These are phyloP conservation scores for Syndactyla subalaris DNA, from an alignment of 2,797 vertebrate genomes.

Conservation along the genomic window DNA sequence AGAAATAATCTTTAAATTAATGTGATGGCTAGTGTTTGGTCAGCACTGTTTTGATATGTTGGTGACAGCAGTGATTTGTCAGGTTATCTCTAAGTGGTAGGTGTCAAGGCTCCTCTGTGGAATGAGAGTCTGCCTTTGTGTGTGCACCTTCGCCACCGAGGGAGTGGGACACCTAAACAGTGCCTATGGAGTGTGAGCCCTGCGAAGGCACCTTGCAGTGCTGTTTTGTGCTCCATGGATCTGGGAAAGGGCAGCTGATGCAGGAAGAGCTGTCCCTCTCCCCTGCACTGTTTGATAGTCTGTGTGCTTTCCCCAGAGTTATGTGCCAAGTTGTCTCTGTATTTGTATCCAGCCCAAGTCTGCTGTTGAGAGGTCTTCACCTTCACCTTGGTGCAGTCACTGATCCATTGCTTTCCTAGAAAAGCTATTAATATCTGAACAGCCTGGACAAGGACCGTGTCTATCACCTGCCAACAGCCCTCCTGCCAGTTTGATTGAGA, in stretches of 20 bases:
- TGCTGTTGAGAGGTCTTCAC: not conserved
- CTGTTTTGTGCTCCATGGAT: not conserved
- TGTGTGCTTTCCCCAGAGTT: not conserved
- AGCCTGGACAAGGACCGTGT: not conserved
- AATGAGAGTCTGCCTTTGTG: not conserved
- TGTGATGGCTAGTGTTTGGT: not conserved
- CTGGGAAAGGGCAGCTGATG: not conserved
- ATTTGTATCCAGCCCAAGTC: not conserved
- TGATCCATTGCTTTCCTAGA: not conserved
- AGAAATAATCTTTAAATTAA: not conserved
- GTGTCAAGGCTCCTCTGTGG: not conserved
- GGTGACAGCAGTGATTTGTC: not conserved
- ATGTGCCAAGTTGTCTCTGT: not conserved
- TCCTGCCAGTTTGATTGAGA: not conserved
- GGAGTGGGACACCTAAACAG: not conserved
- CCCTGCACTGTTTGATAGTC: not conserved
- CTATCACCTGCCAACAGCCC: not conserved
- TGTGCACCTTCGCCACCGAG: rapidly evolving
- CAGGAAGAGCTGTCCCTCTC: not conserved
- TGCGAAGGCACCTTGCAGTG: not conserved
- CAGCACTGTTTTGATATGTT: not conserved
- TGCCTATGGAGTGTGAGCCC: rapidly evolving
- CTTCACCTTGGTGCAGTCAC: not conserved
- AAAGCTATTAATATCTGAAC: constrained; percentile 18
- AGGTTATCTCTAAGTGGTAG: not conserved